Base-by-base conservation (phyloP, 2,797 vertebrate species). In the Neomorphus geoffroyi region DNA sequence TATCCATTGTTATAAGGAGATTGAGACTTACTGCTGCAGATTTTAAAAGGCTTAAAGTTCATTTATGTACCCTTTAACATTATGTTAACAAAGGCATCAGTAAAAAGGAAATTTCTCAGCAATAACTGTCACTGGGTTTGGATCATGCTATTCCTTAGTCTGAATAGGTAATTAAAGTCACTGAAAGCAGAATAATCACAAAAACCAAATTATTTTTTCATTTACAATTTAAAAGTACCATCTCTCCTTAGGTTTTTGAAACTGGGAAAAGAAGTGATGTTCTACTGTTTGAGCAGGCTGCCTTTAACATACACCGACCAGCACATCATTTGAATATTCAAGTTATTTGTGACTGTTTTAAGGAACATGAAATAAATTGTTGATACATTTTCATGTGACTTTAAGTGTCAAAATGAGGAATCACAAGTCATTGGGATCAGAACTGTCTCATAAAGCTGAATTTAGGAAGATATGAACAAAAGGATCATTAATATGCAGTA, bases 51-150 rank as follows among this genome's bases (percentile, higher is more conserved):
- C 33, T 58, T 72, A 80, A 67, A 78, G 81, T 92, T 89, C 69
- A 87, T 56, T 51, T 80, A 41, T 69, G 28, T 51, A 75, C n/a
- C 39, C 58, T 81, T 78, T 92, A 88, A 64, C 45, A 89, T 23
- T 48, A 17, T 22, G 18, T 71, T 84, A 86, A 75, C 32, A 80
- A 78, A 74, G 32, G 41, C 24, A 57, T 10, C 1, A 1, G 18
- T 33, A 28, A 80, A 94, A 86, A 81, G 66, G 67, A 96, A 94
- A 84, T 73, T 81, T 88, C 70, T 94, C 64, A 84, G 83, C 86
- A 94, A 19, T 70, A 92, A 73, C 30, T 67, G 61, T 50, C 37
- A 17, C 7, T 22, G 3, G 0, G 46, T 88, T 66, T 62, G 28
- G 32, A 56, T 65, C 43, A 51, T 72, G 15, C 7, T 62, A 48